Evolutionary conservation across 2,113 vertebrate genomes (phyloP).

Genomic region (Microcebus jonahi): DNA sequence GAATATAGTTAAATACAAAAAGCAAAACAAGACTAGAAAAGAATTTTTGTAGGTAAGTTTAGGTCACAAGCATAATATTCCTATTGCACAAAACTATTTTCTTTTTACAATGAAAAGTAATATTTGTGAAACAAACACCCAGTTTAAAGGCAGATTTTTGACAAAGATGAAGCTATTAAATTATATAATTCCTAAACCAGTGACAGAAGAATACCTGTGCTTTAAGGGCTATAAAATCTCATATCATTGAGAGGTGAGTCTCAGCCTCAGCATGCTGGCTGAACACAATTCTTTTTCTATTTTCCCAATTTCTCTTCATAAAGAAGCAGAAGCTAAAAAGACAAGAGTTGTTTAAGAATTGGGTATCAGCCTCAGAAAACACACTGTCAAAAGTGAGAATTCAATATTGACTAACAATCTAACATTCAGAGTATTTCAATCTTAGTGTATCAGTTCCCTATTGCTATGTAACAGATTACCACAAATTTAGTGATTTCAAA

Average conservation of each 20-base stretch:
- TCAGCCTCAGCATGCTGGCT: background rate
- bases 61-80: background rate
- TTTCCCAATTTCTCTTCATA: background rate
- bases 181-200: background rate
- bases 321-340: background rate
- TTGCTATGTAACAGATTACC: background rate
- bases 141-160: background rate
- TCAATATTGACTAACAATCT: background rate
- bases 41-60: background rate
- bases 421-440: background rate
- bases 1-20: background rate
- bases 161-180: background rate
- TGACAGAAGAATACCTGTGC: background rate
- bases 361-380: background rate
- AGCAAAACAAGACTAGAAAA: background rate
- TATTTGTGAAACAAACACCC: background rate
- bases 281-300: background rate
- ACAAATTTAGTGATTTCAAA: background rate
- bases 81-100: background rate
- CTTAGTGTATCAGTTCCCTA: background rate
- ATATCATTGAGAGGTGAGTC: background rate
- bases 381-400: background rate
- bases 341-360: conserved; percentile 25
- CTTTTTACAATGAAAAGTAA: background rate
- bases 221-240: background rate